Base-by-base conservation (phyloP, 2,888 invertebrate genomes). In the Diadegma fenestrale region DNA sequence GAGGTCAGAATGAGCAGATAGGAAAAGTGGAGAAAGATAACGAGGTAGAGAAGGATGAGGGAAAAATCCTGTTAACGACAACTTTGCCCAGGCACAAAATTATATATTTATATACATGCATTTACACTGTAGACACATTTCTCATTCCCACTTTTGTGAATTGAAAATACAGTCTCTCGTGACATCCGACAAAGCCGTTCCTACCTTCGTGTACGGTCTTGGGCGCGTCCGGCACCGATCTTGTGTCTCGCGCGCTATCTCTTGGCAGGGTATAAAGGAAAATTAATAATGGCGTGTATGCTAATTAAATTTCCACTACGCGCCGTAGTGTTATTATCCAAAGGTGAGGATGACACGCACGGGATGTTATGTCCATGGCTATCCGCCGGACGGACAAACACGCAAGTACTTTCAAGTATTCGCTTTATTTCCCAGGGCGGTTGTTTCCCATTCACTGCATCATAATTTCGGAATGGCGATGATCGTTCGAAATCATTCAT, bases 281-380 rank as follows among this genome's bases (percentile, higher is more conserved):
- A 85, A 85, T 85, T 85, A 85, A 85, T 80, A 82, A 76, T 76
- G 76, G 75, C 82, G 79, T 80, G 76, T 82, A 82, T 80, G 85
- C 82, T 85, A 85, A 85, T 82, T 82, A 82, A 85, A 85, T 85
- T 82, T 85, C 80, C 79, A 48, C 82, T 48, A 69, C 58, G 51
- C 33, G 54, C 58, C 61, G 61, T 68, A 68, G 48, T 37, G 77
- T 73, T 73, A 48, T 85, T 82, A 78, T 78, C 69, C 45, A 71
- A 66, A 71, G 79, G 61, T 54, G 84, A 85, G 76, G 72, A 43
- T 79, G 82, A 79, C 75, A 73, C 68, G 43, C 69, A 79, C 78
- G 71, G 64, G 71, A 71, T 51, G 30, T 51, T 66, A 43, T 63
- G 69, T 77, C 30, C 61, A 41, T 30, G n/a, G 26, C 66, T 17